These are phyloP conservation scores for Melanotaenia duboulayi DNA, from an alignment of 2,113 vertebrate species.

Conservation along the genomic window DNA sequence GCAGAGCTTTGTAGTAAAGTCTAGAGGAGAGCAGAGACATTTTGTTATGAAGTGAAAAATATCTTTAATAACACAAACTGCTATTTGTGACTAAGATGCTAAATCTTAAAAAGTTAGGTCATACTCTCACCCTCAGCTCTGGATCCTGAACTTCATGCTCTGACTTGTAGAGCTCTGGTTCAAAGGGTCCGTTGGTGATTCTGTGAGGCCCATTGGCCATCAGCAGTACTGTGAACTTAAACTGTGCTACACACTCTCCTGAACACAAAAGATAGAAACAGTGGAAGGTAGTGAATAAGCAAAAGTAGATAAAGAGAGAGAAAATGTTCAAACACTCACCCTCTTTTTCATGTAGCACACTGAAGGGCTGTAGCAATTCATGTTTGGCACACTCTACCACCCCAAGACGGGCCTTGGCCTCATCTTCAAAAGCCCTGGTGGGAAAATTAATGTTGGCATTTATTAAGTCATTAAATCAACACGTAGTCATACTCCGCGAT, in stretches of 20 bases:
- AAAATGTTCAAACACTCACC: constrained; percentile 77
- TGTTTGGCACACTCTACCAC: constrained; percentile 97
- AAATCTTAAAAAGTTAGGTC: background rate
- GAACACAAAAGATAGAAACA: background rate
- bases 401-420: constrained; percentile 94
- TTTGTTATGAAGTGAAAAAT: background rate
- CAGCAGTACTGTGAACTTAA: constrained; percentile 97
- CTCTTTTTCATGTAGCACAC: constrained; percentile 96
- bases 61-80: background rate
- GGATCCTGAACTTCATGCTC: constrained; percentile 93
- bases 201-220: constrained; percentile 97
- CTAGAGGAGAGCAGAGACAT: constrained; percentile 67
- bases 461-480: background rate
- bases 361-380: constrained; percentile 95
- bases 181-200: constrained; percentile 92
- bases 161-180: constrained; percentile 93
- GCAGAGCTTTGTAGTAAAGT: constrained; percentile 95
- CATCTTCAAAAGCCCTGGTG: constrained; percentile 93
- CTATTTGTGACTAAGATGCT: background rate
- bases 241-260: constrained; percentile 96
- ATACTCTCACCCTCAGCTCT: constrained; percentile 88
- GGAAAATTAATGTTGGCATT: constrained; percentile 11
- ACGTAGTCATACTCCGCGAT: background rate
- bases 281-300: background rate
- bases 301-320: background rate